phyloP scores from a whole-genome alignment of 2,797 vertebrate species.

The Jordanella pulchra region DNA sequence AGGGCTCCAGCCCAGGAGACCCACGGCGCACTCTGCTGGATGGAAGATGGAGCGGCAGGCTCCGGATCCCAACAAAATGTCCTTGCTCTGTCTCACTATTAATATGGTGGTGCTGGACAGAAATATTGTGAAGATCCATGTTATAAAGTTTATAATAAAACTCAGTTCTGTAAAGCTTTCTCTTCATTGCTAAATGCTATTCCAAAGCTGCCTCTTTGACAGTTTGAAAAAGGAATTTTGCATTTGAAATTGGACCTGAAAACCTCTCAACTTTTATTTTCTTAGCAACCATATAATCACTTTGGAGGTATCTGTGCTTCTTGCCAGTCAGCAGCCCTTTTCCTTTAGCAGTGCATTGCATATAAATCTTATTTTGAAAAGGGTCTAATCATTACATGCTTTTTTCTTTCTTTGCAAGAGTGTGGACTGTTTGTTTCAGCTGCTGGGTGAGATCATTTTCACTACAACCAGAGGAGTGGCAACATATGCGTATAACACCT shows the following conservation, averaged over 20 bases:
- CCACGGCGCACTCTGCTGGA: too few relatives aligned
- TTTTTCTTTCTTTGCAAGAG: neutral
- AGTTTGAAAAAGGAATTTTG: neutral
- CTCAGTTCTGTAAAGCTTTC: neutral
- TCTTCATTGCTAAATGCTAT: neutral
- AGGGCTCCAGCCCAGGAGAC: too few relatives aligned
- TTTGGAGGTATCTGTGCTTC: neutral
- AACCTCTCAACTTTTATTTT: neutral
- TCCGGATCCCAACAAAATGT: too few relatives aligned
- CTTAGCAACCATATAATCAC: neutral
- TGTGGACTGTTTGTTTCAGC: neutral
- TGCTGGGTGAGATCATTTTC: neutral
- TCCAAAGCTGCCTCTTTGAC: neutral
- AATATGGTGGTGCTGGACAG: too few relatives aligned
- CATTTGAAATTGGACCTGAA: neutral
- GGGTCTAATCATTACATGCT: neutral
- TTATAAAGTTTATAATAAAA: neutral
- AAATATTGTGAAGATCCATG: too few relatives aligned
- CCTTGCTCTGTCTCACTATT: too few relatives aligned
- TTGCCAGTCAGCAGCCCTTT: neutral
- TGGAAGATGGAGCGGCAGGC: too few relatives aligned
- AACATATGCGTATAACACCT: neutral
- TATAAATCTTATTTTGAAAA: neutral
- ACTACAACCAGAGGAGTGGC: too few relatives aligned
- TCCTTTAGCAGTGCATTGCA: neutral